These are phyloP conservation scores for Mythimna albipuncta DNA, from an alignment of 2,888 invertebrate genomes.

Conservation along the genomic window DNA sequence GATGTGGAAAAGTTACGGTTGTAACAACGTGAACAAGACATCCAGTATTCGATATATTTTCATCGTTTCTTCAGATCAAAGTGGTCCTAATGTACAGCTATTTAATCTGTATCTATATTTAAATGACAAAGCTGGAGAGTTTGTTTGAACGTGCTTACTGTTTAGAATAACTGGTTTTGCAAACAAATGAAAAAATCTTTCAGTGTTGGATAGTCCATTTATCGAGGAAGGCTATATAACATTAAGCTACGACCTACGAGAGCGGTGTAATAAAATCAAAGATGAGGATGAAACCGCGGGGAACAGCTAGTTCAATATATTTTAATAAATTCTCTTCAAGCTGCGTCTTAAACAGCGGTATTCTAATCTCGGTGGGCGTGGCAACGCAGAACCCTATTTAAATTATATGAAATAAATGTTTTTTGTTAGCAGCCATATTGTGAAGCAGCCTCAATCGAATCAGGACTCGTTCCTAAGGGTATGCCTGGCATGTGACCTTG, in stretches of 20 bases:
- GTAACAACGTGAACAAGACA: background rate
- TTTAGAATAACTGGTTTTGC: too few species aligned
- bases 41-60: background rate
- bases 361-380: conserved; percentile 65
- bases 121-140: too few species aligned
- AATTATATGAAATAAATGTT: conserved; percentile 64
- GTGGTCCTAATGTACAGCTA: too few species aligned
- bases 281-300: too few species aligned
- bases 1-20: background rate
- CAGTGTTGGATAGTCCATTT: too few species aligned
- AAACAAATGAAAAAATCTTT: too few species aligned
- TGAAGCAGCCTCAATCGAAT: conserved; percentile 41
- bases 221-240: too few species aligned
- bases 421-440: conserved; percentile 54
- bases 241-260: too few species aligned
- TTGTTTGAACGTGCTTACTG: too few species aligned
- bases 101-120: too few species aligned
- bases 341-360: conserved; percentile 49
- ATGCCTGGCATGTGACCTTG: conserved; percentile 63
- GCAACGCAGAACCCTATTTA: conserved; percentile 61
- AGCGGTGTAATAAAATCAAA: too few species aligned
- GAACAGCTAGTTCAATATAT: background rate
- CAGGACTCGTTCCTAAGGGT: conserved; percentile 56
- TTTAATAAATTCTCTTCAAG: conserved; percentile 5
- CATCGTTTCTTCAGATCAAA: background rate